These are phyloP conservation scores for Barnardius zonarius DNA, from an alignment of 2,113 vertebrate species.

Conservation along the genomic window DNA sequence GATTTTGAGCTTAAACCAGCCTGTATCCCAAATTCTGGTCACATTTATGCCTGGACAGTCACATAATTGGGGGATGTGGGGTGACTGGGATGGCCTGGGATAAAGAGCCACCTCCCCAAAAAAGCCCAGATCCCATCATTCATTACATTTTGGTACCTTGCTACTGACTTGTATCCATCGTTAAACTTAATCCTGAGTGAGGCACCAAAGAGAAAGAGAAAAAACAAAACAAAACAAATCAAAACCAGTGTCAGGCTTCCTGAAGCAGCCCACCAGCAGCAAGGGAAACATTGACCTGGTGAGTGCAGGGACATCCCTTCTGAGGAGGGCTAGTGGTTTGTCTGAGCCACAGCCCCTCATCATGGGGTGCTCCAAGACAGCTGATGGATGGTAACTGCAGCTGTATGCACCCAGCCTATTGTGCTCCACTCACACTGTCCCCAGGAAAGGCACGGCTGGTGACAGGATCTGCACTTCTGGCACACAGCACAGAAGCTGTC, in stretches of 20 bases:
- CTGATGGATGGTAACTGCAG: not conserved
- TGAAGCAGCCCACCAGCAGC: not conserved
- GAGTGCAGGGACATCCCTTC: not conserved
- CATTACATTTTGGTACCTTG: conserved; percentile 41
- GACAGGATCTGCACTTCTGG: not conserved
- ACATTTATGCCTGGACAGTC: accelerated
- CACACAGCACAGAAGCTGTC: not conserved
- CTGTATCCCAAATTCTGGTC: not conserved
- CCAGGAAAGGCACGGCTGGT: accelerated
- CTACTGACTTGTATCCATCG: conserved; percentile 65
- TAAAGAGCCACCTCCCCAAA: not conserved
- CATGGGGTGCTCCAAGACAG: not conserved
- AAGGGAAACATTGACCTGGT: not conserved
- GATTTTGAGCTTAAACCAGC: not conserved
- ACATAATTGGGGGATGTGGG: accelerated
- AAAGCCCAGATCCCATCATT: not conserved
- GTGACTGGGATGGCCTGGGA: not conserved
- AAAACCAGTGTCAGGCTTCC: not conserved
- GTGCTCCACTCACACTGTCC: not conserved
- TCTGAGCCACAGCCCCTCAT: not conserved
- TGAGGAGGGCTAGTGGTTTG: too few species aligned
- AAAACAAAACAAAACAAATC: too few species aligned
- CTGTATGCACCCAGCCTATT: not conserved
- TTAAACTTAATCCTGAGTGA: conserved; percentile 55
- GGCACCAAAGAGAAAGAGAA: not conserved